Evolutionary conservation across 2,113 vertebrate genomes (phyloP), one percentile per base, ranked within the genome.

Genomic region (Pachyramphus minor): DNA sequence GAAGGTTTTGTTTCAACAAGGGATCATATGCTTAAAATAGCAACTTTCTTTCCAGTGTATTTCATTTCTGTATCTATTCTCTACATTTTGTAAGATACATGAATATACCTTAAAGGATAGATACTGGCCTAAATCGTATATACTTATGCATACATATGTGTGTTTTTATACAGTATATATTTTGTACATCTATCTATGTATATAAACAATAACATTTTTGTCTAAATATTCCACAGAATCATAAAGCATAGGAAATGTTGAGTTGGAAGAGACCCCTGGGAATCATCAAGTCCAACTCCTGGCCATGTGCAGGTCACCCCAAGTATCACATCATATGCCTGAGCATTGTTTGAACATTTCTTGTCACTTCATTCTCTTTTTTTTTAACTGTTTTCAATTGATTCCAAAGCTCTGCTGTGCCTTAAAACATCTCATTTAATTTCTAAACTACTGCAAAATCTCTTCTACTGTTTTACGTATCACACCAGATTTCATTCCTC

Each of bases 161-260:
- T 53, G 4, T n/a, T 42, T 58, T 52, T 27, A 24, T 45, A 21
- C 16, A 21, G 49, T 22, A 27, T 5, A 4, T 25, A 12, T 28
- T 11, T 0, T 18, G 10, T n/a, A 19, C 33, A 2, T 27, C 2
- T 14, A 2, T 31, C 3, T 73, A 18, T 45, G 4, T 20, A 12
- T 17, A 53, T 15, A 39, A 23, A 78, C 1, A 50, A 53, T 8
- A 55, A 30, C 14, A 45, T 58, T 62, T 92, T 82, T 8, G 9
- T 37, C 4, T 42, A 21, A 14, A 28, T 25, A 22, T 4, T 33
- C 78, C 33, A 47, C 78, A 17, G 59, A 60, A 27, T 27, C 35
- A 37, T 37, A 37, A 60, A 24, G 18, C 59, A 60, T 17, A 39
- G 35, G 25, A 60, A 39, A 39, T 19, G 11, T 16, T 60, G 59